Base-by-base conservation (phyloP, 2,888 invertebrate species). In the Tiliacea aurago region DNA sequence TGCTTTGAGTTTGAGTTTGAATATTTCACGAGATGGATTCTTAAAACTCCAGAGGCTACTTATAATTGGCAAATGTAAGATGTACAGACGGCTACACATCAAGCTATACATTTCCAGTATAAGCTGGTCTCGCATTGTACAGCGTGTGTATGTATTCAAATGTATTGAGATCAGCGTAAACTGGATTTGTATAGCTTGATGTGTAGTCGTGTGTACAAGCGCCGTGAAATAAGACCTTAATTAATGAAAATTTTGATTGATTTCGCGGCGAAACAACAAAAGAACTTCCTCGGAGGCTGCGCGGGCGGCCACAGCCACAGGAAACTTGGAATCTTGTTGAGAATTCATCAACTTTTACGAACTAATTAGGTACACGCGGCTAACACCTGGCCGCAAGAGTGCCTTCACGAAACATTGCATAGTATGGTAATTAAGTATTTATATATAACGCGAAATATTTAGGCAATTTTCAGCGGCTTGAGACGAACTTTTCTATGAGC, bases 191-290 rank as follows among this genome's bases (percentile, higher is more conserved):
- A n/a, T n/a, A n/a, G n/a, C n/a, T n/a, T n/a, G n/a, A n/a, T n/a
- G n/a, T n/a, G n/a, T n/a, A n/a, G n/a, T n/a, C n/a, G n/a, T n/a
- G n/a, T 66, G 61, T 23, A 65, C 47, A 65, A 43, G 45, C 47
- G 43, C 58, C 58, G 33, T 28, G 28, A 73, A 85, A 76, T 47
- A 65, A 78, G 47, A 53, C 51, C 33, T 83, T 73, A 84, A 84
- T 81, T 72, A 78, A 86, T 78, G 56, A 77, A 84, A 86, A 47
- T 68, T 56, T 80, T 80, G 72, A 83, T 86, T 80, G 77, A 85
- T 86, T 80, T 85, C 67, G 78, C 61, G 73, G 77, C 63, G 62
- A 67, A 83, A 84, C 72, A 83, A 84, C 76, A 78, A 80, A 84
- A 67, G 68, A 83, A 77, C 58, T 84, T 84, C 62, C 72, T 63